These are phyloP conservation scores for Rapana venosa DNA, from an alignment of 2,888 invertebrate genomes.

Conservation along the genomic window DNA sequence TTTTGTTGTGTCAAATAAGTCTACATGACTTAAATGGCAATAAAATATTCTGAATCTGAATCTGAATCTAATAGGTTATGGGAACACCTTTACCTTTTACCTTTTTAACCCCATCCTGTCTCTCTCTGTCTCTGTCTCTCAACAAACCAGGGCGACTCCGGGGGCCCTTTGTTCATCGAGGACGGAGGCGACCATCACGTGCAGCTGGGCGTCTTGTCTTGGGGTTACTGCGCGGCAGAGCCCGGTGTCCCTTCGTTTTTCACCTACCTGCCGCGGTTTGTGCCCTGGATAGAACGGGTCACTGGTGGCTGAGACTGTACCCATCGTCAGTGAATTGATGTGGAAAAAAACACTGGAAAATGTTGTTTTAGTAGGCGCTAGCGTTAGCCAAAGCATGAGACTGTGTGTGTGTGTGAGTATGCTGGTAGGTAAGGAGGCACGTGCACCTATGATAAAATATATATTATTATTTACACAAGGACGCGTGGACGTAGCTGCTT, in stretches of 20 bases:
- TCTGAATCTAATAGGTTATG: not conserved
- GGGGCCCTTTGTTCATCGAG: not conserved
- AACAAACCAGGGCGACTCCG: not conserved
- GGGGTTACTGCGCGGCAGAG: not conserved
- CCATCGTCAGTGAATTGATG: not conserved
- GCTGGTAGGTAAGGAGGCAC: not conserved
- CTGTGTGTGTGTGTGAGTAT: not conserved
- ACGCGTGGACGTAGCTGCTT: too few species aligned
- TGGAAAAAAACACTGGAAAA: not conserved
- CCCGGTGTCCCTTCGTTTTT: not conserved
- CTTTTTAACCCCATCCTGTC: not conserved
- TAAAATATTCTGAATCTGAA: too few species aligned
- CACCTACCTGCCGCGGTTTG: not conserved
- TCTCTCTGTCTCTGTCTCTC: not conserved
- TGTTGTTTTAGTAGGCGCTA: not conserved
- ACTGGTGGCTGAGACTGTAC: not conserved
- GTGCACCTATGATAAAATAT: not conserved
- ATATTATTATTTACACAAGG: not conserved
- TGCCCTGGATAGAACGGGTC: not conserved
- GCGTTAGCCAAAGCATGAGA: not conserved
- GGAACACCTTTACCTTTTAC: not conserved
- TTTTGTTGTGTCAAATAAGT: too few species aligned
- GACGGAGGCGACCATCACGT: not conserved
- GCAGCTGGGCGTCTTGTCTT: not conserved
- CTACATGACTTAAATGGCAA: too few species aligned